A percentile compares a stretch with the other conserved stretches of the same genome.
Conservation (phyloP, 2,113 vertebrate genomes). For the Hiodon alosoides region DNA sequence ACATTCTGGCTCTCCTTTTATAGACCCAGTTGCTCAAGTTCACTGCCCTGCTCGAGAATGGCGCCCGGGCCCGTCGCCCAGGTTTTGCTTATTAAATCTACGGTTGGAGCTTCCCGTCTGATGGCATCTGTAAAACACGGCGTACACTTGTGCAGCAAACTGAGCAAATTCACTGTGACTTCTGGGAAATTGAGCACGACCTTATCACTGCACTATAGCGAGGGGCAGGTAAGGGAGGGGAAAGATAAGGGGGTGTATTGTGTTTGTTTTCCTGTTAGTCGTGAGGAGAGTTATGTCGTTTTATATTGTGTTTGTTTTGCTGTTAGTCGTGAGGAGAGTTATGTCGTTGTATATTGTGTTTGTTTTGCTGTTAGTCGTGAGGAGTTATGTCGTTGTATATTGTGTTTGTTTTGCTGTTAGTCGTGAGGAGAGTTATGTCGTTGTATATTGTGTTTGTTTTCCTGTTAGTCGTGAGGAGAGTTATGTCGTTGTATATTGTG, state of each 20-base stretch:
- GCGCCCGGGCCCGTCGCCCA: constrained; percentile 37
- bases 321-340: too few relatives aligned
- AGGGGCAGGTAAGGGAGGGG: constrained; percentile 40
- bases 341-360: too few relatives aligned
- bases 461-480: too few relatives aligned
- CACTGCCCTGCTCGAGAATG: not conserved
- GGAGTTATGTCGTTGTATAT: too few relatives aligned
- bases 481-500: too few relatives aligned
- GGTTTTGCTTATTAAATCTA: constrained; percentile 59
- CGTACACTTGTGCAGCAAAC: constrained; percentile 40
- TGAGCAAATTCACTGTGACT: constrained; percentile 48
- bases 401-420: too few relatives aligned
- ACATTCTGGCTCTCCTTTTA: constrained; percentile 42
- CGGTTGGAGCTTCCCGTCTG: constrained; percentile 55
- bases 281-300: too few relatives aligned
- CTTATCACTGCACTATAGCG: constrained; percentile 35
- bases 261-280: too few relatives aligned
- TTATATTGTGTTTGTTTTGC: too few relatives aligned
- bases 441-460: too few relatives aligned
- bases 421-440: too few relatives aligned
- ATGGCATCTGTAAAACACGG: constrained; percentile 57
- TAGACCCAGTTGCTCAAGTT: constrained; percentile 35
- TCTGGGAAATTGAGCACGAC: constrained; percentile 50
- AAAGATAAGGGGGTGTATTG: constrained; percentile 35
- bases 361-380: too few relatives aligned